Conservation (phyloP, 2,888 invertebrate genomes). For the Dendrolimus houi region DNA sequence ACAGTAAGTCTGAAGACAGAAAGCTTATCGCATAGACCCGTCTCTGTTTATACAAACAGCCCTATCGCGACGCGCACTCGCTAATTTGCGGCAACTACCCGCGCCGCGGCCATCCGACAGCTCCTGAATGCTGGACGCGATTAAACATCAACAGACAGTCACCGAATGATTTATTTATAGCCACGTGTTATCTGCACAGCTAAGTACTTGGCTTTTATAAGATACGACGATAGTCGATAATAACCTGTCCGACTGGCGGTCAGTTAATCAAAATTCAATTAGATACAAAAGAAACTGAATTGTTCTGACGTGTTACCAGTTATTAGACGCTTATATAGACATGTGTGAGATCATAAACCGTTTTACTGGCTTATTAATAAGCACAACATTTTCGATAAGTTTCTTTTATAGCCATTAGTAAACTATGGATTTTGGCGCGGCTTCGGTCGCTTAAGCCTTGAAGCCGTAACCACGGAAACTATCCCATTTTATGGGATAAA, state of each 20-base stretch:
- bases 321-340: not conserved
- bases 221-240: not conserved
- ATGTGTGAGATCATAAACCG: not conserved
- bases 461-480: no score
- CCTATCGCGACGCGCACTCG: slow-evolving; percentile 66
- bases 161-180: slow-evolving; percentile 37
- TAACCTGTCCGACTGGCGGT: not conserved
- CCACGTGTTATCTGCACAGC: slow-evolving; percentile 8
- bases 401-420: no score
- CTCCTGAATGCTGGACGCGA: slow-evolving; percentile 56
- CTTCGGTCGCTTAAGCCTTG: no score
- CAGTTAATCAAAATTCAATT: not conserved
- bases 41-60: slow-evolving; percentile 48
- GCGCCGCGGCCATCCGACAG: slow-evolving; percentile 45
- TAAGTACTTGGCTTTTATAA: not conserved
- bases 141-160: slow-evolving; percentile 39
- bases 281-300: not conserved
- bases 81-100: slow-evolving; percentile 63
- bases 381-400: not conserved
- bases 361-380: not conserved
- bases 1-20: not conserved
- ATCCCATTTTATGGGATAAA: no score
- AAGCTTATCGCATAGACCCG: slow-evolving; percentile 26
- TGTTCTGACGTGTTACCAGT: not conserved
- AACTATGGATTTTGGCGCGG: no score